phyloP scores from a whole-genome alignment of 2,113 vertebrate genomes.

The Phoenicopterus ruber region DNA sequence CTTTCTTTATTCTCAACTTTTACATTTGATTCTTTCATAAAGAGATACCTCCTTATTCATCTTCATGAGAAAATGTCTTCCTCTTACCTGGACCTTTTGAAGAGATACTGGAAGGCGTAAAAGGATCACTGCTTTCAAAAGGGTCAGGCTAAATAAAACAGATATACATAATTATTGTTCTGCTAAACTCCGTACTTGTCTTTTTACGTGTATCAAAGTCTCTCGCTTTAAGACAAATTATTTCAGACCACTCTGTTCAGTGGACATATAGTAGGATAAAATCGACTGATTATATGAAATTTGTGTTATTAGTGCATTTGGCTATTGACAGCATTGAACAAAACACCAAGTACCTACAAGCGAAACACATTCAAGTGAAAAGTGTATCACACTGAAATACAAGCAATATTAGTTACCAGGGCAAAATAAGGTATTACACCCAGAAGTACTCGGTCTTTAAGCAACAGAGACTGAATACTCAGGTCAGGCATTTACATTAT shows the following conservation, averaged over 20 bases:
- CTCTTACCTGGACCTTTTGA: constrained; percentile 90
- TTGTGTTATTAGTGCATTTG: background rate
- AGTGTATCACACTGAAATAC: background rate
- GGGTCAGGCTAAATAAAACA: constrained; percentile 77
- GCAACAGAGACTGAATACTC: background rate
- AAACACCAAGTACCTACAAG: background rate
- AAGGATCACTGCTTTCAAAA: constrained; percentile 88
- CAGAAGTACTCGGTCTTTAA: background rate
- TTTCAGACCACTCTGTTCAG: background rate
- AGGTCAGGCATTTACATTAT: background rate
- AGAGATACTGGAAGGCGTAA: constrained; percentile 82
- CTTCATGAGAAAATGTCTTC: background rate
- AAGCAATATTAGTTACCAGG: background rate
- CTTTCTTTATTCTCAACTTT: background rate
- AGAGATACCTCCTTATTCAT: background rate
- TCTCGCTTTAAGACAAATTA: background rate
- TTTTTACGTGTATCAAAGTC: background rate
- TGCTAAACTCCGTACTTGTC: background rate
- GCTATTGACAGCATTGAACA: background rate
- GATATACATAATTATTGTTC: background rate
- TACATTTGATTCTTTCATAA: background rate
- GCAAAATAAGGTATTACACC: background rate
- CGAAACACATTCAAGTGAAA: background rate
- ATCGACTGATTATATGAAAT: background rate
- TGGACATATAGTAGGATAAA: background rate